phyloP scores from a whole-genome alignment of 2,797 vertebrate species.

The Antennarius maculatus region DNA sequence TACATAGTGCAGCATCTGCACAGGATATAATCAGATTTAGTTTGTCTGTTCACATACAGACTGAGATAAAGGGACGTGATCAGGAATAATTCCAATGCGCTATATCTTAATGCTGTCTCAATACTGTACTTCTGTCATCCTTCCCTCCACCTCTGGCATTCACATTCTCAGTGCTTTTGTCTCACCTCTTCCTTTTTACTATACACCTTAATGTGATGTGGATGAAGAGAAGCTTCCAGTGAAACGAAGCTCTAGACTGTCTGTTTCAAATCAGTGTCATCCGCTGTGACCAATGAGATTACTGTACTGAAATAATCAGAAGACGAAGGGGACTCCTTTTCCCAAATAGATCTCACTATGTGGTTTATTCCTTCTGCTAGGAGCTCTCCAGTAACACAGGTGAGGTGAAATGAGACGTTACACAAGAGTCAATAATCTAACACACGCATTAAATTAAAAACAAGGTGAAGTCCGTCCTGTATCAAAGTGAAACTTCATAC shows the following conservation, averaged over 20 bases:
- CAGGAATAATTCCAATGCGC: too few species aligned
- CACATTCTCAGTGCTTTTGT: background rate
- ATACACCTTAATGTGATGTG: background rate
- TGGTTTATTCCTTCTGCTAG: background rate
- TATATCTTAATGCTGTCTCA: background rate
- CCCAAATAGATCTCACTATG: slow-evolving; percentile 13
- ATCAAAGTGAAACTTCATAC: background rate
- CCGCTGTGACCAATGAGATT: slow-evolving; percentile 42
- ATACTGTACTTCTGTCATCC: background rate
- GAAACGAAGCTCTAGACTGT: background rate
- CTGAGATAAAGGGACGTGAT: too few species aligned
- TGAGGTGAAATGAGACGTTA: background rate
- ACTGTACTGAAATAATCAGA: slow-evolving; percentile 15
- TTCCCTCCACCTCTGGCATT: background rate
- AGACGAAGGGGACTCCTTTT: slow-evolving; percentile 22
- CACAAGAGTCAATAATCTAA: background rate
- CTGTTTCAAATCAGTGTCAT: slow-evolving; percentile 32
- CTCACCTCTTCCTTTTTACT: background rate
- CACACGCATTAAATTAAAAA: background rate
- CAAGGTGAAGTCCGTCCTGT: background rate
- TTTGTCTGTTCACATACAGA: too few species aligned
- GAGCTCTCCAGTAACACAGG: background rate
- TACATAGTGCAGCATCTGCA: background rate
- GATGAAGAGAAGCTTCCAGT: background rate
- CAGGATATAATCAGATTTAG: slow-evolving; percentile 20